Base-by-base conservation (phyloP, 1,140 invertebrate genomes). In the Eupeodes corollae region DNA sequence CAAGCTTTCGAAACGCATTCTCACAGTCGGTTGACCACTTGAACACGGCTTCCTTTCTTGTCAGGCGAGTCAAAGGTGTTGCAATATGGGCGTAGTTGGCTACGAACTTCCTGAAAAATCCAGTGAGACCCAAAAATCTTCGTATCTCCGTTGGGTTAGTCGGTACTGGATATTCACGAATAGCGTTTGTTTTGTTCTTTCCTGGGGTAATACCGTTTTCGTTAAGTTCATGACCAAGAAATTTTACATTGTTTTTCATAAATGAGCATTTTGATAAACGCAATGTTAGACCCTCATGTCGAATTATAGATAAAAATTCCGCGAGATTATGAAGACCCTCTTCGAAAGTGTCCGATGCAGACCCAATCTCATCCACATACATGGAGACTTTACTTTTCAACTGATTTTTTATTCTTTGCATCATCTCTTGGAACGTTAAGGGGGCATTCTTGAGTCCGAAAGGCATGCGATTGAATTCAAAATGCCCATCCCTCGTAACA, bases 371-470 rank as follows among this genome's bases (percentile, higher is more conserved):
- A 15, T 48, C 48, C 3, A 45, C 33, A 26, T 49, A 49, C 14
- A 35, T 45, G 8, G 41, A 16, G 11, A 45, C 47, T 14, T 44
- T 31, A 21, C 32, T 37, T 11, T 32, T 19, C n/a, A 34, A 19
- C 10, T 41, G 10, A 33, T 46, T 34, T 21, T 42, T 43, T 13
- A 34, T 14, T n/a, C 33, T 42, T n/a, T 16, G 11, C 57, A 67
- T 61, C 8, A 55, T 19, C 40, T 56, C 49, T 53, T 69, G 59
- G 46, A 71, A 68, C 15, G 52, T 52, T 3, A 46, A 46, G 1
- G 56, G 60, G 3, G 44, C 51, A 37, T 56, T 57, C 10, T 30
- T 47, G 0, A 61, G 37, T 5, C 59, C 61, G 35, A 57, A 57
- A 1, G 58, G 50, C 44, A 64, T 52, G 13, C 42, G 5, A 18